Percentiles rank a stretch among this genome's conserved stretches.
Evolutionary conservation across 2,797 vertebrate genomes (phyloP).

Genomic region (Stomatorhinus walkeri): DNA sequence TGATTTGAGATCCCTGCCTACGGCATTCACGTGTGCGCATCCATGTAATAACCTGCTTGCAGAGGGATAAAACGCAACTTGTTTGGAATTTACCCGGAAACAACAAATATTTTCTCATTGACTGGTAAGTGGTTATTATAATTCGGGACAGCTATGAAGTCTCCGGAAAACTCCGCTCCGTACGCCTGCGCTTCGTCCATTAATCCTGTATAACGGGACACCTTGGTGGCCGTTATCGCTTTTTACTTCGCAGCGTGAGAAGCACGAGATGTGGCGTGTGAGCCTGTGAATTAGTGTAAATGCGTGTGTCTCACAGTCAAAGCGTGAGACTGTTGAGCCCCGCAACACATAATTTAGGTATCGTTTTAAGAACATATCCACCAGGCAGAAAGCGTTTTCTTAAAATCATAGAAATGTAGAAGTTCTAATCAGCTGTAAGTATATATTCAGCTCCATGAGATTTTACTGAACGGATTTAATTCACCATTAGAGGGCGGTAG

Average conservation of each 20-base stretch:
- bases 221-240: background rate
- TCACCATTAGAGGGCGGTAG: slow-evolving; percentile 18
- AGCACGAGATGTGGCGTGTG: background rate
- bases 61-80: background rate
- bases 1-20: background rate
- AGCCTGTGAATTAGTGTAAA: background rate
- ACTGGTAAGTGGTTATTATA: background rate
- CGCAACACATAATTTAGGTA: background rate
- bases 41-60: background rate
- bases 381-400: background rate
- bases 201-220: background rate
- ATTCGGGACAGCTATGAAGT: background rate
- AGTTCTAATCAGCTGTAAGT: background rate
- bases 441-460: background rate
- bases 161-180: background rate
- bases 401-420: background rate
- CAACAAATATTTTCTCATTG: background rate
- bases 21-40: background rate
- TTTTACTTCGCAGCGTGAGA: background rate
- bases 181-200: background rate
- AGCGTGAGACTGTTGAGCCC: background rate
- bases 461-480: background rate
- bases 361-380: background rate
- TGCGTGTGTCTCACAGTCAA: background rate
- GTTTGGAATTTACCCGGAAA: background rate